These are phyloP conservation scores for Lindbergichthys nudifrons DNA, from an alignment of 2,797 vertebrate genomes.

Conservation along the genomic window DNA sequence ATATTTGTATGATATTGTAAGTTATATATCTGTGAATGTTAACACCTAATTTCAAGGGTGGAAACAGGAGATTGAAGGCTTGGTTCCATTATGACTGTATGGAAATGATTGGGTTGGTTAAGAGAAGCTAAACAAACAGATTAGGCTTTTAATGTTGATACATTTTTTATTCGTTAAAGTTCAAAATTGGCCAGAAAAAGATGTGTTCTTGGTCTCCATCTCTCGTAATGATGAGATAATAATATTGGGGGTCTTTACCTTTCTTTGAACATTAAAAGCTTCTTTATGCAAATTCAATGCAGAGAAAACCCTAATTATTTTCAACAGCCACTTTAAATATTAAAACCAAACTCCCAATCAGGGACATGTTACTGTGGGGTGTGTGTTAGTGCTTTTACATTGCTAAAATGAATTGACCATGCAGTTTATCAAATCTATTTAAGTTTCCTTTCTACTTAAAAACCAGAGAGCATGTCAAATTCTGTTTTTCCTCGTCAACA, in stretches of 20 bases:
- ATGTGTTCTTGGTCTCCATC: not conserved
- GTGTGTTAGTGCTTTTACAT: slow-evolving; percentile 3
- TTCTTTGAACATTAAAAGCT: not conserved
- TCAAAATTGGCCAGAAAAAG: not conserved
- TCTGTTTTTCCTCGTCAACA: not conserved
- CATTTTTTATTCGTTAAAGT: not conserved
- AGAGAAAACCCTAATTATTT: not conserved
- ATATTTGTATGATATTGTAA: slow-evolving; percentile 45
- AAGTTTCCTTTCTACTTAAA: slow-evolving; percentile 14
- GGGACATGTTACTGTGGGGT: slow-evolving; percentile 8
- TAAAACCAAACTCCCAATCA: not conserved
- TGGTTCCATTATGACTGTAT: slow-evolving; percentile 8
- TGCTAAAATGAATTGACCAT: not conserved
- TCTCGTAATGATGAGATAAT: not conserved
- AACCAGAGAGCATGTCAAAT: slow-evolving; percentile 16
- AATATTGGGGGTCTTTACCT: not conserved
- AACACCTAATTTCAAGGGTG: slow-evolving; percentile 31
- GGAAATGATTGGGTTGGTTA: not conserved
- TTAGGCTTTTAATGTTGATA: not conserved
- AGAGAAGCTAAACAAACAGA: not conserved
- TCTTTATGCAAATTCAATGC: not conserved
- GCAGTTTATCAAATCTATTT: not conserved
- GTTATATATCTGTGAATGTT: slow-evolving; percentile 60
- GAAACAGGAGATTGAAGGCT: slow-evolving; percentile 6
- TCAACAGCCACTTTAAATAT: too few relatives aligned